Percentiles rank a stretch among this genome's conserved stretches.
These are phyloP conservation scores for Anolis apletophallus DNA, from an alignment of 2,797 vertebrate species.

Conservation along the genomic window DNA sequence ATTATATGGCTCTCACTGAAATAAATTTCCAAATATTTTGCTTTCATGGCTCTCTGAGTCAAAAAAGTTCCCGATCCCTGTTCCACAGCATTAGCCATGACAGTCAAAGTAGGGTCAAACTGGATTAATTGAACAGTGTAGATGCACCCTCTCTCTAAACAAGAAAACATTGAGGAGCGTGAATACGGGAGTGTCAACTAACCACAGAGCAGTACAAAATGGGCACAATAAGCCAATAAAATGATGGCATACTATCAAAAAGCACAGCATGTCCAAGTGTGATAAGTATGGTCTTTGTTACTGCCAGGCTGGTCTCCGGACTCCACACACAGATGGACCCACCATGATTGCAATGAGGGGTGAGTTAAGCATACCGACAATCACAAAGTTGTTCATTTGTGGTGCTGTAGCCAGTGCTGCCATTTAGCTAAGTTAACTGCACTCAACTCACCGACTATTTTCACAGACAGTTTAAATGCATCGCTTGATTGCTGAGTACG, in stretches of 20 bases:
- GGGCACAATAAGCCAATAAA: not conserved
- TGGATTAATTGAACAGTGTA: no score
- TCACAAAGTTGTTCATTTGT: not conserved
- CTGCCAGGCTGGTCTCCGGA: not conserved
- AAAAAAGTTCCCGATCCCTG: no score
- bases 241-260: not conserved
- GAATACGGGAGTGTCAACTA: not conserved
- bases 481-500: not conserved
- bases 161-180: not conserved
- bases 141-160: not conserved
- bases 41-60: no score
- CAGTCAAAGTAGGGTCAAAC: no score
- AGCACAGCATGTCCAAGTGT: not conserved
- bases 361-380: constrained; percentile 7
- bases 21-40: no score
- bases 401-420: not conserved
- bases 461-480: not conserved
- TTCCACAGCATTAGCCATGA: no score
- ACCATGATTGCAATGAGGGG: constrained; percentile 9
- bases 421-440: not conserved
- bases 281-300: not conserved
- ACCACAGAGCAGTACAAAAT: not conserved
- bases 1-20: no score
- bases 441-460: not conserved
- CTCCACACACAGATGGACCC: not conserved